Percentiles rank a stretch among this genome's conserved stretches.
Conservation (phyloP, 2,797 vertebrate species). For the Vespertilio murinus region DNA sequence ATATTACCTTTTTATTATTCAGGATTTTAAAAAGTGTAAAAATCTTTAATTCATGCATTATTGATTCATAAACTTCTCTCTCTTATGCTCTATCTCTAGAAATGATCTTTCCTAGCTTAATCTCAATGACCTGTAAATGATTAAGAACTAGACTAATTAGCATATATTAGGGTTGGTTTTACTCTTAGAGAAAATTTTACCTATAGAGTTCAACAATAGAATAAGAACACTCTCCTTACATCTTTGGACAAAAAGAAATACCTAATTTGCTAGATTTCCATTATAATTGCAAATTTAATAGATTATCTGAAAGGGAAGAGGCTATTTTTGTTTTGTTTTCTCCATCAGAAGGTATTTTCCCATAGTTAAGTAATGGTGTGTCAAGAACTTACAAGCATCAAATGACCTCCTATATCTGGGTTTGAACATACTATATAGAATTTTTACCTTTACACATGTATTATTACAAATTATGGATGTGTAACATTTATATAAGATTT, state of each 20-base stretch:
- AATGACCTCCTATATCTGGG: background rate
- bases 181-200: background rate
- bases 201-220: background rate
- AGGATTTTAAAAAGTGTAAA: background rate
- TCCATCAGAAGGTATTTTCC: background rate
- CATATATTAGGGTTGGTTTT: background rate
- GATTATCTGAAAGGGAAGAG: background rate
- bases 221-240: background rate
- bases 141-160: background rate
- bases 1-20: no score
- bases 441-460: background rate
- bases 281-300: background rate
- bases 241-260: background rate
- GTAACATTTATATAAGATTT: conserved; percentile 63
- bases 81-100: background rate
- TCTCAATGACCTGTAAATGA: background rate
- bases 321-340: background rate
- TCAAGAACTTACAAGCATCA: background rate
- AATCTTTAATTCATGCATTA: conserved; percentile 23
- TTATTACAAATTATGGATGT: background rate
- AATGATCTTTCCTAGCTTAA: conserved; percentile 32
- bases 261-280: conserved; percentile 6
- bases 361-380: background rate
- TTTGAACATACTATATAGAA: background rate
- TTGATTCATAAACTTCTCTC: conserved; percentile 12